These are phyloP conservation scores for Apodemus sylvaticus DNA, from an alignment of 2,113 vertebrate species.

Conservation along the genomic window DNA sequence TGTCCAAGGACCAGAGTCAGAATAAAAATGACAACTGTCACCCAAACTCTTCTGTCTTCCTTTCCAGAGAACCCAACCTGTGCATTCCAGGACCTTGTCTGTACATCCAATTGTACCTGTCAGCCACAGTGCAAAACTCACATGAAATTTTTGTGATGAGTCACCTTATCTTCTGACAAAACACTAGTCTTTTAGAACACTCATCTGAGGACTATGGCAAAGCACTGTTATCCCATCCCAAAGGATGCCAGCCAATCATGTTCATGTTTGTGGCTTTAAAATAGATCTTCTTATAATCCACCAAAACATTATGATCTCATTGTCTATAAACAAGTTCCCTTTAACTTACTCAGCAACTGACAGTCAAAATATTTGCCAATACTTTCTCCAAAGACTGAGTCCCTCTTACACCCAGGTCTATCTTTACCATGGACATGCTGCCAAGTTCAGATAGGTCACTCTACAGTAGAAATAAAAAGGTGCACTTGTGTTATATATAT, in stretches of 20 bases:
- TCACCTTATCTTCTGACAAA: background rate
- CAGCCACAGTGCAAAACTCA: background rate
- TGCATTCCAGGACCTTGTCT: background rate
- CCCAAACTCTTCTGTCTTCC: background rate
- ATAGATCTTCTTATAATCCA: accelerated
- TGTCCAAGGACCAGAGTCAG: background rate
- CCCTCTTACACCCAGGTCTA: background rate
- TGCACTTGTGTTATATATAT: background rate
- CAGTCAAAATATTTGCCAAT: background rate
- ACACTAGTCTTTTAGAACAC: background rate
- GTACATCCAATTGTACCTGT: background rate
- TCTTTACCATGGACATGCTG: background rate
- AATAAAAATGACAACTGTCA: background rate
- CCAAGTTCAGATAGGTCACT: background rate
- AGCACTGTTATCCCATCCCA: background rate
- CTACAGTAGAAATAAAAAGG: background rate
- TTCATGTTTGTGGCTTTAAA: too few species aligned
- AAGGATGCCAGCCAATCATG: too few species aligned
- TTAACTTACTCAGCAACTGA: too few species aligned
- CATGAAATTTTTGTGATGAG: background rate
- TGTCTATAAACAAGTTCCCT: background rate
- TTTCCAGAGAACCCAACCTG: background rate
- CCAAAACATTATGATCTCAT: too few species aligned
- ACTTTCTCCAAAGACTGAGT: background rate
- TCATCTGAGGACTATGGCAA: background rate